Percentiles rank a stretch among this genome's conserved stretches.
Evolutionary conservation across 2,797 vertebrate genomes (phyloP).

Genomic region (Malacoraja senta): DNA sequence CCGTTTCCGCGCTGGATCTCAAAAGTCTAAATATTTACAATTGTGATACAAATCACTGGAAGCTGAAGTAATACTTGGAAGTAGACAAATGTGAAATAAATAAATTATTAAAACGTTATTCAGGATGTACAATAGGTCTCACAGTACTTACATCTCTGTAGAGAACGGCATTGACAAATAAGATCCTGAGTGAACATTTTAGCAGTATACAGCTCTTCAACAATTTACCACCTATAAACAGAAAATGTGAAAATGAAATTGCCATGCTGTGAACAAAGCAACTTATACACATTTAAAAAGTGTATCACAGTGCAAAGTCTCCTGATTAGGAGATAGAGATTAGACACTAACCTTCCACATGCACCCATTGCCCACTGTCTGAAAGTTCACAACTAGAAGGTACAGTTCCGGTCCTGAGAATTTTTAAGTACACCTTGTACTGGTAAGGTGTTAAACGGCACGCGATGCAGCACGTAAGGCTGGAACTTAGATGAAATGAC

Average conservation of each 20-base stretch:
- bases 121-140: background rate
- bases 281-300: background rate
- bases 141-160: constrained; percentile 47
- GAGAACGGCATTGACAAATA: constrained; percentile 42
- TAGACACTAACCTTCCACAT: constrained; percentile 43
- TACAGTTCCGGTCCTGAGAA: constrained; percentile 48
- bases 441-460: constrained; percentile 40
- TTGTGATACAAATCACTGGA: background rate
- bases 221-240: constrained; percentile 43
- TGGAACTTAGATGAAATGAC: constrained; percentile 34
- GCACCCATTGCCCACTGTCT: constrained; percentile 38
- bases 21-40: background rate
- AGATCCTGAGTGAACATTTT: constrained; percentile 46
- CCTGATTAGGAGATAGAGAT: background rate
- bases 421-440: constrained; percentile 50
- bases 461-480: constrained; percentile 43
- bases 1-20: too few relatives aligned
- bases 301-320: background rate
- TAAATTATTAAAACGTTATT: background rate
- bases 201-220: constrained; percentile 44
- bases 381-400: constrained; percentile 43
- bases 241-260: background rate
- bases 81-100: background rate
- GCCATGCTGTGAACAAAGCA: background rate
- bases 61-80: background rate